A percentile compares a stretch with the other conserved stretches of the same genome.
Conservation (phyloP, 2,888 invertebrate species). For the Litoditis marina region DNA sequence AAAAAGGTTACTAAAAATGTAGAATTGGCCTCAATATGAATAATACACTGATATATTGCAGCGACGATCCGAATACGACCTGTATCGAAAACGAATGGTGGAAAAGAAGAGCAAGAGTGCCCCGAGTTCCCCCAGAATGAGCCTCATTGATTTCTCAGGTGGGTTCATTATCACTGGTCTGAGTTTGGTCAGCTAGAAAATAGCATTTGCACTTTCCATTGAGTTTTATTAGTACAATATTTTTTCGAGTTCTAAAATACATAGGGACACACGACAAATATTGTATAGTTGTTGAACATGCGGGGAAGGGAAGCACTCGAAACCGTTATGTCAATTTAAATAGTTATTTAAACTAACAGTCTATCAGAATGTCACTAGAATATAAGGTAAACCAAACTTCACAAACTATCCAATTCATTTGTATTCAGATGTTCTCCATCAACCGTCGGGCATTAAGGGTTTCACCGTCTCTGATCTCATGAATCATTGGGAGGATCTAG, state of each 20-base stretch:
- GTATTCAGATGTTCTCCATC: slow-evolving; percentile 35
- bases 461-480: slow-evolving; percentile 50
- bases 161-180: neutral
- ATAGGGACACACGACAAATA: too few species aligned
- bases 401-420: neutral
- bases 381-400: too few species aligned
- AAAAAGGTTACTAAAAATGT: too few species aligned
- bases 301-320: too few species aligned
- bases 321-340: too few species aligned
- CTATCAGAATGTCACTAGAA: neutral
- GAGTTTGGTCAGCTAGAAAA: neutral
- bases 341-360: too few species aligned
- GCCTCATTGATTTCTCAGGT: slow-evolving; percentile 61
- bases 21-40: neutral
- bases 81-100: slow-evolving; percentile 48
- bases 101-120: slow-evolving; percentile 60
- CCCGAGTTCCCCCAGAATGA: slow-evolving; percentile 62
- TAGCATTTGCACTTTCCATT: neutral
- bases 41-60: slow-evolving; percentile 2
- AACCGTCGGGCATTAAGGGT: slow-evolving; percentile 38
- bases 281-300: too few species aligned
- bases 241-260: neutral
- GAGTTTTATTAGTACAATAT: too few species aligned
- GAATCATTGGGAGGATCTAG: slow-evolving; percentile 41
- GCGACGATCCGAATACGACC: slow-evolving; percentile 45